These are phyloP conservation scores for Pammene fasciana DNA, from an alignment of 2,888 invertebrate species.

Conservation along the genomic window DNA sequence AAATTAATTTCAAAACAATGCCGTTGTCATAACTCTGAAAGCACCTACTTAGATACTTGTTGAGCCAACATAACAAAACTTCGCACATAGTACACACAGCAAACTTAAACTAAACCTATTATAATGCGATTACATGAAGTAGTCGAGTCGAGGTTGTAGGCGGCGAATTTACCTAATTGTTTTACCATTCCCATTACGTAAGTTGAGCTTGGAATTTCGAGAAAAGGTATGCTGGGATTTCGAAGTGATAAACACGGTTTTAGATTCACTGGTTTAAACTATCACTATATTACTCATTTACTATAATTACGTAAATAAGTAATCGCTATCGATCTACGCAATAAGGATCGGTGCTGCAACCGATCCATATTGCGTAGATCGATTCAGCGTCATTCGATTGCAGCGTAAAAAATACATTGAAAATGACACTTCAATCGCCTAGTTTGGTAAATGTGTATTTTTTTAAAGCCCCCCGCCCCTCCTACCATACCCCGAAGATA, in stretches of 20 bases:
- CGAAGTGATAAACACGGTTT: not conserved
- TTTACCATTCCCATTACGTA: slow-evolving; percentile 6
- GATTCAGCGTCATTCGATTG: no score
- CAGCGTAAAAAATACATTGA: no score
- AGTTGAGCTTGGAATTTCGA: not conserved
- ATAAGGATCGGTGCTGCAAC: no score
- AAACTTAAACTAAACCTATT: slow-evolving; percentile 34
- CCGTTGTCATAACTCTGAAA: not conserved
- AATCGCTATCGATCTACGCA: no score
- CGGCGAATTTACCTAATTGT: slow-evolving; percentile 18
- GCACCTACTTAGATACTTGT: not conserved
- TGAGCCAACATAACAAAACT: slow-evolving; percentile 17
- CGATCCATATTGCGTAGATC: no score
- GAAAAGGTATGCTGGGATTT: not conserved
- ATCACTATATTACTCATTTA: no score
- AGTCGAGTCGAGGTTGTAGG: slow-evolving; percentile 19
- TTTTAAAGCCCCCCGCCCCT: no score
- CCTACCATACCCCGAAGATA: no score
- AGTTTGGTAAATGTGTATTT: no score
- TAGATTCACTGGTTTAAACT: not conserved
- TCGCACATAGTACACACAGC: slow-evolving; percentile 16
- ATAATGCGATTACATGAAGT: slow-evolving; percentile 21
- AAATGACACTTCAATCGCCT: no score
- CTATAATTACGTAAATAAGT: no score
- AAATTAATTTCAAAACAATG: no score